Base-by-base conservation (phyloP, 2,797 vertebrate genomes). In the Avahi laniger region DNA sequence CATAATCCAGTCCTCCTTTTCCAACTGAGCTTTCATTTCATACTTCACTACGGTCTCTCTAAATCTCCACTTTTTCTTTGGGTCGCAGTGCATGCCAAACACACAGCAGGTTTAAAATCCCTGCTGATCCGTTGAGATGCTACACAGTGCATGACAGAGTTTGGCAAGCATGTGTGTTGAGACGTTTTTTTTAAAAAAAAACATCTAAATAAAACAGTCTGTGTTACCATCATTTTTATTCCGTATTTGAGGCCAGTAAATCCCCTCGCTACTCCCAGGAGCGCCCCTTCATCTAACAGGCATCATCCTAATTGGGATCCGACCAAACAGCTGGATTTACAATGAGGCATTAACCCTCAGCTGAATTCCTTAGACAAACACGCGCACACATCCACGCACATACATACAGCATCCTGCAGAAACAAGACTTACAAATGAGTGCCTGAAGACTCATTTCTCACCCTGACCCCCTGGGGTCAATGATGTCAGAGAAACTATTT, bases 401-500 rank as follows among this genome's bases (percentile, higher is more conserved):
- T n/a, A n/a, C 79, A 89, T 67, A 86, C 28, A 87, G 5, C 4
- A 79, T 0, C 0, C 30, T 63, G 13, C 10, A 92, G 72, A 95
- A 97, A 93, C n/a, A 89, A 96, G 96, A 73, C 69, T 96, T 92
- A 92, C 0, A 0, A 97, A 54, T 41, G 57, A 89, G 38, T 9
- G 85, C 41, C 48, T 78, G 50, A 96, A 91, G 73, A 80, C 1
- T 52, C 82, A 70, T 65, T 97, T 91, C 89, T 97, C 92, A 5
- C 2, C 81, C n/a, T 26, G 48, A 93, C 93, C 96, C 96, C 97
- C 38, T 69, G 70, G 78, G 89, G 96, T 95, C 95, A 97, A 65
- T 76, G 84, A 97, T 67, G 69, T 95, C 97, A 97, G 94, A 91
- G 94, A 96, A 95, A 97, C 88, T 96, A 79, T 95, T 97, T 97